Percentiles rank a stretch among this genome's conserved stretches.
phyloP scores from a whole-genome alignment of 1,140 invertebrate genomes.

The Harpegnathos saltator region DNA sequence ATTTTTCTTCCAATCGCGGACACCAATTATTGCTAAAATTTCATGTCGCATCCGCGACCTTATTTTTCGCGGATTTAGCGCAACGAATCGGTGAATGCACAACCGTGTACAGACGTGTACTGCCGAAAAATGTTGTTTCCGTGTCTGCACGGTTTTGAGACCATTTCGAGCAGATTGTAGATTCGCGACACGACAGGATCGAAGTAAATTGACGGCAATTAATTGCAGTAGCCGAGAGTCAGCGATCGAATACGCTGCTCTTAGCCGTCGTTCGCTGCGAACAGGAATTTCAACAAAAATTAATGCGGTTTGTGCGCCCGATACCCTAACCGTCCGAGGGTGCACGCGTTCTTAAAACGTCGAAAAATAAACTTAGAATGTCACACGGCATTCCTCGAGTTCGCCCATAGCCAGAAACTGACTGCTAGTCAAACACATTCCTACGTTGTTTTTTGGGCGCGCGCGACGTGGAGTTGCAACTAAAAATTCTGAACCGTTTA shows the following conservation, averaged over 20 bases:
- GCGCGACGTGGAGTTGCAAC: constrained; percentile 47
- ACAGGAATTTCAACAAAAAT: constrained; percentile 27
- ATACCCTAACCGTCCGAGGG: not conserved
- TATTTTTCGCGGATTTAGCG: no score
- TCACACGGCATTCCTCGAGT: constrained; percentile 53
- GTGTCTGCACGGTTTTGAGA: not conserved
- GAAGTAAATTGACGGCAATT: constrained; percentile 3
- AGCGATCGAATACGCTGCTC: not conserved
- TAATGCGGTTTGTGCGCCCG: no score
- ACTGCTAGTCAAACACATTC: constrained; percentile 65
- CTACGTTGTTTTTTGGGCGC: constrained; percentile 67
- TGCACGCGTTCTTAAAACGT: constrained; percentile 6
- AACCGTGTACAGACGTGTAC: no score
- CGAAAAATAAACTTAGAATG: constrained; percentile 67
- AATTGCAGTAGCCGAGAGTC: not conserved
- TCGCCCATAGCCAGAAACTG: constrained; percentile 60
- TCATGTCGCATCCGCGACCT: no score
- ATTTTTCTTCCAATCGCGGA: no score
- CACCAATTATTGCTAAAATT: no score
- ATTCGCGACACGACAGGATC: not conserved
- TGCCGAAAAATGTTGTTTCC: not conserved
- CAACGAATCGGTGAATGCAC: no score
- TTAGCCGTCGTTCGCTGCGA: not conserved
- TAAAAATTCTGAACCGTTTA: constrained; percentile 52
- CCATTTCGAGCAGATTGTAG: not conserved